These are phyloP conservation scores for Ifrita kowaldi DNA, from an alignment of 2,113 vertebrate genomes.

Conservation along the genomic window DNA sequence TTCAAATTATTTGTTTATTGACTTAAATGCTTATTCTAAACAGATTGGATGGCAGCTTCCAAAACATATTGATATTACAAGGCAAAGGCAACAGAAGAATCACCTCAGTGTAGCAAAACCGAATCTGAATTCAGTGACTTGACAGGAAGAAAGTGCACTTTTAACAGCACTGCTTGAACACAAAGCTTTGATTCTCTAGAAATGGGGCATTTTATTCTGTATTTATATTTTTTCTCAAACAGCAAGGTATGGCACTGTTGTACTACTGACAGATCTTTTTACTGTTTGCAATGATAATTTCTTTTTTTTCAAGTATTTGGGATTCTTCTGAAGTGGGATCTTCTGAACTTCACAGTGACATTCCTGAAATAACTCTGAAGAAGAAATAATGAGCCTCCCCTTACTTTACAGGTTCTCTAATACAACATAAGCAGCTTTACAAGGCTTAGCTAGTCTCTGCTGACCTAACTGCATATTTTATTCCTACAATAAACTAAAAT, in stretches of 20 bases:
- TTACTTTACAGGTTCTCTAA: constrained; percentile 68
- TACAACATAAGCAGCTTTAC: constrained; percentile 73
- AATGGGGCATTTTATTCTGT: neutral
- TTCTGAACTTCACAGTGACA: constrained; percentile 22
- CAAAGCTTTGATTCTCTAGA: neutral
- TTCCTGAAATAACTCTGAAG: constrained; percentile 74
- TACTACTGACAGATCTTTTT: neutral
- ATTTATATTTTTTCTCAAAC: neutral
- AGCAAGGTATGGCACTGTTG: neutral
- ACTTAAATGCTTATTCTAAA: neutral
- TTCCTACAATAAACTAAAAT: constrained; percentile 61
- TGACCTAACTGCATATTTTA: constrained; percentile 60
- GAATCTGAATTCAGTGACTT: neutral
- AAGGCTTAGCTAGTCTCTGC: constrained; percentile 59
- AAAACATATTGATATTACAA: neutral
- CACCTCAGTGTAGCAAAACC: neutral
- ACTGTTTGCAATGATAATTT: neutral
- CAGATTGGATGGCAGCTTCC: neutral
- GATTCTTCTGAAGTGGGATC: constrained; percentile 20
- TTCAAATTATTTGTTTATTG: neutral
- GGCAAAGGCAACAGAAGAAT: neutral
- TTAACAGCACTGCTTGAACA: neutral
- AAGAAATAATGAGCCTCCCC: constrained; percentile 62
- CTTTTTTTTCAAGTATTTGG: neutral
- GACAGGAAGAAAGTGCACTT: neutral